These are phyloP conservation scores for Drosophila ohnishii DNA, from an alignment of 1,140 invertebrate species.

Conservation along the genomic window DNA sequence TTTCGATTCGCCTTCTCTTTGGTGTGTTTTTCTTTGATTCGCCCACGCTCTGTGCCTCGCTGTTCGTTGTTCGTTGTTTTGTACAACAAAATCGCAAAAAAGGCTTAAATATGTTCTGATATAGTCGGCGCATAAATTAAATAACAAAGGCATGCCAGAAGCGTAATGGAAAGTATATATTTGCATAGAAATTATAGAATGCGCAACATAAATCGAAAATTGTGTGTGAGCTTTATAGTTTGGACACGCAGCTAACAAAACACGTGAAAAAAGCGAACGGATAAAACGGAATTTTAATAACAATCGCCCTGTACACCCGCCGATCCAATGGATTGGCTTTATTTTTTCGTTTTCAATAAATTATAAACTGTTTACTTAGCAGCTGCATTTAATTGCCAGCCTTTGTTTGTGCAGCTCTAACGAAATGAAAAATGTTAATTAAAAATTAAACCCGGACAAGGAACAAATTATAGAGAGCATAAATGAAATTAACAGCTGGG, in stretches of 20 bases:
- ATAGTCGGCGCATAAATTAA: constrained; percentile 61
- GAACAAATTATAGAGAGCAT: constrained; percentile 43
- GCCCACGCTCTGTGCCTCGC: constrained; percentile 72
- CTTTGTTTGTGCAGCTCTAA: constrained; percentile 67
- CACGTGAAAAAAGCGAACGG: constrained; percentile 38
- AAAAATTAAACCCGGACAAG: constrained; percentile 44
- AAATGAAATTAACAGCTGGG: constrained; percentile 62
- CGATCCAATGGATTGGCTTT: constrained; percentile 42
- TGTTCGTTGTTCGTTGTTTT: constrained; percentile 49
- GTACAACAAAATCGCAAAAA: constrained; percentile 50
- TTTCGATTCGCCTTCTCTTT: constrained; percentile 32
- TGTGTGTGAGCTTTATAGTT: constrained; percentile 59
- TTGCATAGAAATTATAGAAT: constrained; percentile 67
- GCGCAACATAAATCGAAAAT: constrained; percentile 65
- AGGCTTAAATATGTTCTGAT: constrained; percentile 40
- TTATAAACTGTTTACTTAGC: constrained; percentile 68
- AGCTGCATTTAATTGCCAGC: constrained; percentile 66
- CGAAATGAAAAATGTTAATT: constrained; percentile 36
- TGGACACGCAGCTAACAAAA: constrained; percentile 59
- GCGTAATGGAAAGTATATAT: constrained; percentile 65
- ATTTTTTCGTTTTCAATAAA: constrained; percentile 51
- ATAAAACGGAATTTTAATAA: constrained; percentile 28
- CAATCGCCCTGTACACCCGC: constrained; percentile 21
- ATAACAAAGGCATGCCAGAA: constrained; percentile 73
- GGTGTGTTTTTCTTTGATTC: constrained; percentile 42